Evolutionary conservation across 2,113 vertebrate genomes (phyloP).

Genomic region (Takifugu bimaculatus): DNA sequence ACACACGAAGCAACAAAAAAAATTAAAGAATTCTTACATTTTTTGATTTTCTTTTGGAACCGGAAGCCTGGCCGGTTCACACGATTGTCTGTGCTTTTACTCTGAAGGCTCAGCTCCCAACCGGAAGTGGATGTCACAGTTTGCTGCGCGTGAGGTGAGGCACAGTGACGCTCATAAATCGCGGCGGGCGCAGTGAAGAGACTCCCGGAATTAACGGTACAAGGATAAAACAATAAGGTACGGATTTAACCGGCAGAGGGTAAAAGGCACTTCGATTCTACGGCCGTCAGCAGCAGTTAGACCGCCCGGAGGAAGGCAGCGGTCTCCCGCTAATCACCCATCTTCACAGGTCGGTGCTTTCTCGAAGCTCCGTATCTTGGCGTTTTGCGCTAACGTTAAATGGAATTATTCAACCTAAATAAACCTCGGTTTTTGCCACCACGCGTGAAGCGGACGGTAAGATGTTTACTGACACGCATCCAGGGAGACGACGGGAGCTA

Average conservation of each 20-base stretch:
- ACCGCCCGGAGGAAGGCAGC: slow-evolving; percentile 8
- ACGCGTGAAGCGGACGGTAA: neutral
- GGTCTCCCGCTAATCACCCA: neutral
- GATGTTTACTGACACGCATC: neutral
- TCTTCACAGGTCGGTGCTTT: slow-evolving; percentile 27
- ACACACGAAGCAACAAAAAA: too few species aligned
- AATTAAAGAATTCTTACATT: neutral
- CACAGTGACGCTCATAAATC: slow-evolving; percentile 39
- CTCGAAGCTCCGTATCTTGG: neutral
- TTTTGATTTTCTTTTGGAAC: neutral
- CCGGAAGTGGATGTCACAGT: too few species aligned
- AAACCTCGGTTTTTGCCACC: too few species aligned
- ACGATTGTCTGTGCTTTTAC: slow-evolving; percentile 15
- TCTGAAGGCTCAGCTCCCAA: slow-evolving; percentile 3
- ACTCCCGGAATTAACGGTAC: slow-evolving; percentile 26
- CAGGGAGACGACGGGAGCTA: slow-evolving; percentile 13
- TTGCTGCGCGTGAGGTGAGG: slow-evolving; percentile 20
- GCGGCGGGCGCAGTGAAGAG: slow-evolving; percentile 7
- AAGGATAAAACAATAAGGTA: slow-evolving; percentile 1
- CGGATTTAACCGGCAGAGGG: neutral
- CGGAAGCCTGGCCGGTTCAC: too few species aligned
- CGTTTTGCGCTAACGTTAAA: slow-evolving; percentile 4
- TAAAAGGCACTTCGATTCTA: neutral
- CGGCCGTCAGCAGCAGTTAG: neutral
- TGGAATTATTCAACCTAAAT: neutral